phyloP scores from a whole-genome alignment of 37 sponge, comb jelly and placozoan genomes.

The Ianthella basta region DNA sequence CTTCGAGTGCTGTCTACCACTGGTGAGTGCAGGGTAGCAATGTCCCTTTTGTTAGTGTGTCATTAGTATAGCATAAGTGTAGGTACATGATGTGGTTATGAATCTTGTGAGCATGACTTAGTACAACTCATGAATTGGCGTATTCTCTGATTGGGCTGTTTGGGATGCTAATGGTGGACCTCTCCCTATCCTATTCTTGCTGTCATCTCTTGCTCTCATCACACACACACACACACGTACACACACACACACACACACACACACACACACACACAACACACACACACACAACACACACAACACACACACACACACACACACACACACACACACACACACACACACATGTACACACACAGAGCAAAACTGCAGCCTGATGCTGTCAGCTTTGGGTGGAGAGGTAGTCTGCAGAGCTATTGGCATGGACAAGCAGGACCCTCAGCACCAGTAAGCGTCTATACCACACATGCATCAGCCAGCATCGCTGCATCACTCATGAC shows the following conservation, averaged over 20 bases:
- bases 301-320: background rate
- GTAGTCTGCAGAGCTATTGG: slow-evolving; percentile 28
- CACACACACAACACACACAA: slow-evolving; percentile 13
- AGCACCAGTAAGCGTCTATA: slow-evolving; percentile 26
- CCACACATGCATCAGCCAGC: background rate
- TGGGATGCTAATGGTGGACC: background rate
- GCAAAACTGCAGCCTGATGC: slow-evolving; percentile 72
- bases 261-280: slow-evolving; percentile 1
- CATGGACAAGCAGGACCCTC: slow-evolving; percentile 29
- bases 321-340: slow-evolving; percentile 15
- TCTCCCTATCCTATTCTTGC: background rate
- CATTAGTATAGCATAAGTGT: background rate
- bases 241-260: slow-evolving; percentile 16
- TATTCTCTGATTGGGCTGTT: background rate
- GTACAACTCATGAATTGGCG: too few species aligned
- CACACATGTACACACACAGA: background rate
- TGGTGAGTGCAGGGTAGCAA: slow-evolving; percentile 4
- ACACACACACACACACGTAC: background rate
- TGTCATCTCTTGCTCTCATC: background rate
- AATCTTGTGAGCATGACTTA: too few species aligned
- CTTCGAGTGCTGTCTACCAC: slow-evolving; percentile 61
- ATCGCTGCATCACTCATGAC: too few species aligned
- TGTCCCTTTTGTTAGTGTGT: too few species aligned
- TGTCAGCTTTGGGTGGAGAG: slow-evolving; percentile 40
- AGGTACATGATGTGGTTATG: background rate